Base-by-base conservation (phyloP, 2,888 invertebrate genomes). In the Dryococelus australis region DNA sequence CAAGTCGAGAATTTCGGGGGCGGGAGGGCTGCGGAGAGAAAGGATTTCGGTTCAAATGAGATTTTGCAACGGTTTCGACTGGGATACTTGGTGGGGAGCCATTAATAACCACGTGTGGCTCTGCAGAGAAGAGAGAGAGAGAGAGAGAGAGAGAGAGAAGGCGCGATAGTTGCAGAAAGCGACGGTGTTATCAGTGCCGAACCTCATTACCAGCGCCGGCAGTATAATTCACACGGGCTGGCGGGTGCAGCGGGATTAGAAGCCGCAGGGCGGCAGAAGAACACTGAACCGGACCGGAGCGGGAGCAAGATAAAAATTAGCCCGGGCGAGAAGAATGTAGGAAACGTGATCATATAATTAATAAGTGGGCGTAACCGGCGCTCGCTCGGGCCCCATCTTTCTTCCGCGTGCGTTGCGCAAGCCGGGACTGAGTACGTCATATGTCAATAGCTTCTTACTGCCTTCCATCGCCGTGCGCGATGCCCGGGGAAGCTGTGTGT, bases 321-420 rank as follows among this genome's bases (percentile, higher is more conserved):
- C 65, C 24, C 65, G 83, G 83, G 43, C 28, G 43, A 86, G 65
- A 86, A 53, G 86, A 86, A 86, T 65, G 27, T 53, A 13, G 16
- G 35, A 86, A 86, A 86, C 86, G 86, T 86, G 86, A 86, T 86
- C 84, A 28, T 86, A 84, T 86, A 84, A 86, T 86, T 86, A 86
- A 83, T 24, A 43, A 35, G 84, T 81, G 51, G 86, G 86, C 86
- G 86, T 83, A 53, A 53, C 86, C 27, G 24, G n/a, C 28, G 65
- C 43, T 43, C 43, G 27, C 35, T 84, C 27, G 10, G 47, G 2
- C 86, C 84, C 53, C 53, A 84, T 84, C 13, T 65, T 84, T 83
- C 83, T 83, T 83, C 43, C 43, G n/a, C 83, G 43, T 28, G 43
- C 20, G 83, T 83, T 83, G 83, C 35, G 43, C 83, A 83, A 83